Evolutionary conservation across 2,888 invertebrate genomes (phyloP).

Genomic region (Lingula anatina): DNA sequence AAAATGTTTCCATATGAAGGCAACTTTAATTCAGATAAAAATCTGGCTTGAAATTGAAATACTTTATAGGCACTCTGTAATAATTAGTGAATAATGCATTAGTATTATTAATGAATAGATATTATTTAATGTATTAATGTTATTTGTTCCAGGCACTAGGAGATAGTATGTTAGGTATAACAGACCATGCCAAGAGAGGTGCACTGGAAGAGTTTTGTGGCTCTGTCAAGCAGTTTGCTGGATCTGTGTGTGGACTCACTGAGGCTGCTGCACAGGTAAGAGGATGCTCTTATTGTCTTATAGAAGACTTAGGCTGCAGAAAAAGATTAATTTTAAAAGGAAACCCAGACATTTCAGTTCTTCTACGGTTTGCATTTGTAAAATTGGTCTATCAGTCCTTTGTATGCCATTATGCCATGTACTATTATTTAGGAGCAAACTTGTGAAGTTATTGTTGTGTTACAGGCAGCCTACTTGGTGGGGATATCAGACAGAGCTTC

Average conservation of each 20-base stretch:
- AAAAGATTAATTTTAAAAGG: not conserved
- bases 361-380: no score
- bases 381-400: no score
- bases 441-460: constrained; percentile 3
- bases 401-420: no score
- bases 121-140: no score
- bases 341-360: no score
- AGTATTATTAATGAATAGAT: no score
- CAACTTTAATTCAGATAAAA: no score
- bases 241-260: constrained; percentile 83
- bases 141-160: constrained; percentile 47
- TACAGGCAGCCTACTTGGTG: constrained; percentile 80
- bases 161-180: constrained; percentile 82
- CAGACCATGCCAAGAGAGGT: constrained; percentile 79
- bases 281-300: not conserved
- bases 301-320: not conserved
- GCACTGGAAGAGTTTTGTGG: constrained; percentile 81
- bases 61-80: no score
- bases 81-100: no score
- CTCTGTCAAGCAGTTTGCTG: constrained; percentile 76
- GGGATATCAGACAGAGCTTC: constrained; percentile 89
- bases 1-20: no score
- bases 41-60: not conserved
- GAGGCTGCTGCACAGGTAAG: constrained; percentile 81
- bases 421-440: not conserved